A percentile compares a stretch with the other conserved stretches of the same genome.
These are phyloP conservation scores for Melieria crassipennis DNA, from an alignment of 2,888 invertebrate genomes.

Conservation along the genomic window DNA sequence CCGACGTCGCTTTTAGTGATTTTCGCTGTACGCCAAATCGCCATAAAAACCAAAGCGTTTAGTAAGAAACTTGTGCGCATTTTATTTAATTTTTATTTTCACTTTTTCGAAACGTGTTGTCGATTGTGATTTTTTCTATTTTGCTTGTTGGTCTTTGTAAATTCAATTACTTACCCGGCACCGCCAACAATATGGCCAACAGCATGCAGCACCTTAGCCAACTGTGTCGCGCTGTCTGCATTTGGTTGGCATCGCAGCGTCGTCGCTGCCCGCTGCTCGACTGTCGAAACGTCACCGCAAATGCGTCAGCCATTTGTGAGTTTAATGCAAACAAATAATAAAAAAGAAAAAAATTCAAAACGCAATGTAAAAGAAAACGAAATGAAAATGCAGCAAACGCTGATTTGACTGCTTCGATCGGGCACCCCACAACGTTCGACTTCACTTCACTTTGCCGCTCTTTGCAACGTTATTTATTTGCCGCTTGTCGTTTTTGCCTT, in stretches of 20 bases:
- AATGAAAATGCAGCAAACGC: neutral
- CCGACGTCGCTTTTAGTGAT: no score
- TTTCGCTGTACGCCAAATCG: no score
- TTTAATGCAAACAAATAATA: neutral
- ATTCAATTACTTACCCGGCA: conserved; percentile 35
- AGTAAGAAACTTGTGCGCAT: neutral
- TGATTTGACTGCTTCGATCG: neutral
- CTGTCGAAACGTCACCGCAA: neutral
- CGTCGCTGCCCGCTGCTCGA: neutral
- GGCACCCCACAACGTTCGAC: neutral
- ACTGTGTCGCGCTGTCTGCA: neutral
- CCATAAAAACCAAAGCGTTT: no score
- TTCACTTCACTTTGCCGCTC: no score
- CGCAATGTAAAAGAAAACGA: neutral
- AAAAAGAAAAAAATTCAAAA: neutral
- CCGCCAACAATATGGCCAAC: conserved; percentile 21
- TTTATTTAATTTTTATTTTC: neutral
- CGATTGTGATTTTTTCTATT: no score
- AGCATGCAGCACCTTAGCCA: conserved; percentile 31
- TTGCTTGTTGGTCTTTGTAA: neutral
- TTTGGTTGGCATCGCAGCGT: neutral
- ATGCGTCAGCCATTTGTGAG: neutral
- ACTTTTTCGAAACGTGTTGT: neutral
- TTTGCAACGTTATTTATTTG: neutral
- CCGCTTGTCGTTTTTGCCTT: conserved; percentile 28